Conservation (phyloP, 2,888 invertebrate genomes). For the Aleiodes leptofemur region DNA sequence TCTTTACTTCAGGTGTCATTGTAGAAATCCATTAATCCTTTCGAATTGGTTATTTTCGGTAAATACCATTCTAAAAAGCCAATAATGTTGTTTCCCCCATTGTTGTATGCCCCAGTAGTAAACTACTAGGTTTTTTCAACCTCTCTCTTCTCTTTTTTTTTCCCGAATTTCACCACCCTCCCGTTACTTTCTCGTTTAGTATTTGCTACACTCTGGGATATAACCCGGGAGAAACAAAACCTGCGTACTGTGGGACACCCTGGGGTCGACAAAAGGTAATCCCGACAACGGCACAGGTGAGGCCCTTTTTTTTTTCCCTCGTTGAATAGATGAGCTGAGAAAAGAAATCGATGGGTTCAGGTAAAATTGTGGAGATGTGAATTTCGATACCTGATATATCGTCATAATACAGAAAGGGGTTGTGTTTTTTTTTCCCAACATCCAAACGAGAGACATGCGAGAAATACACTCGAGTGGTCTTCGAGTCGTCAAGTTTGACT, state of each 20-base stretch:
- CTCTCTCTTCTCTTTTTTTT: constrained; percentile 42
- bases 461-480: constrained; percentile 45
- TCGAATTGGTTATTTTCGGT: constrained; percentile 75
- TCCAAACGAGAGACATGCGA: constrained; percentile 36
- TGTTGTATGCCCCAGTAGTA: constrained; percentile 59
- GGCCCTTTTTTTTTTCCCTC: constrained; percentile 47
- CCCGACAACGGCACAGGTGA: constrained; percentile 73
- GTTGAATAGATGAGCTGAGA: constrained; percentile 41
- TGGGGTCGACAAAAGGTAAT: constrained; percentile 71
- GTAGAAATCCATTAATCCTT: constrained; percentile 67
- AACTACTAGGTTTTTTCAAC: constrained; percentile 53
- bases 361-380: constrained; percentile 54
- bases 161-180: constrained; percentile 45
- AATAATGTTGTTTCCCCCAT: constrained; percentile 74
- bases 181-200: constrained; percentile 38
- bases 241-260: constrained; percentile 61
- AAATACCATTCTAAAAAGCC: constrained; percentile 75
- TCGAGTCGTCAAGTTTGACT: constrained; percentile 44
- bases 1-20: constrained; percentile 57
- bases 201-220: constrained; percentile 26
- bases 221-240: constrained; percentile 47
- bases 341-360: constrained; percentile 59
- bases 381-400: constrained; percentile 43
- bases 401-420: constrained; percentile 45
- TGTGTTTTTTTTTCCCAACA: constrained; percentile 45